Conservation (phyloP, 2,888 invertebrate species). For the Scotopteryx bipunctaria region DNA sequence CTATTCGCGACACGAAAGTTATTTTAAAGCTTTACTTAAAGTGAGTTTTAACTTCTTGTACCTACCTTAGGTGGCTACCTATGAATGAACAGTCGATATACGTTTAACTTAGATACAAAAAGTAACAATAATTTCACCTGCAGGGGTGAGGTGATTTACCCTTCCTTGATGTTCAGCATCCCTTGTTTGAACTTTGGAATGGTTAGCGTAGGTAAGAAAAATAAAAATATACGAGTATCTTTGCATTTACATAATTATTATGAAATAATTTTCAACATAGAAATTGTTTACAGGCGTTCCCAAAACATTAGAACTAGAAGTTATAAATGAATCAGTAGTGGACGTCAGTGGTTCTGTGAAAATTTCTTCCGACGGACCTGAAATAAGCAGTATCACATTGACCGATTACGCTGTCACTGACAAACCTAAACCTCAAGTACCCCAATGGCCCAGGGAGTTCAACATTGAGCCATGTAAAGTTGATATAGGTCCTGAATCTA, state of each 20-base stretch:
- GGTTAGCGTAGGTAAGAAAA: constrained; percentile 80
- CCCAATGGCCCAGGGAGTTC: constrained; percentile 82
- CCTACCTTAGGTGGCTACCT: too few relatives aligned
- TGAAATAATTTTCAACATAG: too few relatives aligned
- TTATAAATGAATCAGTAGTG: constrained; percentile 82
- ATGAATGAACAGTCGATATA: too few relatives aligned
- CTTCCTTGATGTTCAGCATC: constrained; percentile 80
- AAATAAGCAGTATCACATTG: constrained; percentile 74
- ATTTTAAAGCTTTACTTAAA: constrained; percentile 80
- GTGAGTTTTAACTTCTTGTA: constrained; percentile 74
- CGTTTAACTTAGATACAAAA: neutral
- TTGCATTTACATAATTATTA: too few relatives aligned
- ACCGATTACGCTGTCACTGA: constrained; percentile 69
- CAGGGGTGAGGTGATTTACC: constrained; percentile 85
- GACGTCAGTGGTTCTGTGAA: constrained; percentile 76
- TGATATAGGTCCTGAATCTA: constrained; percentile 70
- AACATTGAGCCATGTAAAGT: constrained; percentile 73
- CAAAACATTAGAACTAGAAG: constrained; percentile 66
- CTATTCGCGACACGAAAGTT: constrained; percentile 83
- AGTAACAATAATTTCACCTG: constrained; percentile 20
- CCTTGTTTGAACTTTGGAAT: constrained; percentile 82
- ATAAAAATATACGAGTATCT: too few relatives aligned
- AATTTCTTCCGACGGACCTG: constrained; percentile 81
- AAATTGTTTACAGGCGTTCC: constrained; percentile 68
- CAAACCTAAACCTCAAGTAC: constrained; percentile 64